Percentiles rank a stretch among this genome's conserved stretches.
Conservation (phyloP, 2,888 invertebrate species). For the Eledona agricola region DNA sequence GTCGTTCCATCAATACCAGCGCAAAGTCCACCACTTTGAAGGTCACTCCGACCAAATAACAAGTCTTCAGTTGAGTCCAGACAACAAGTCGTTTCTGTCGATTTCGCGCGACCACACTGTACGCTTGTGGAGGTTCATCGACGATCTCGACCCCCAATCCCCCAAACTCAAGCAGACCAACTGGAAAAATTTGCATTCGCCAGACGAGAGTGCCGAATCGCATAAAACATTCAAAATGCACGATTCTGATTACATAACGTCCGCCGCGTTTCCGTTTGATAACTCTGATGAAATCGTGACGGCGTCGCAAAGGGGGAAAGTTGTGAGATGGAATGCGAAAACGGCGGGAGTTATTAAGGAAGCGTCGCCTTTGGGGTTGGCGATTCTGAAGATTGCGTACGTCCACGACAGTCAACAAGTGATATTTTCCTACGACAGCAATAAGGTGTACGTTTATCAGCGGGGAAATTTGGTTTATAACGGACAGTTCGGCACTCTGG, state of each 20-base stretch:
- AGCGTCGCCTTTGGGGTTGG: conserved; percentile 18
- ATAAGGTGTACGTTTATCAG: conserved; percentile 11
- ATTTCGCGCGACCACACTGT: conserved; percentile 67
- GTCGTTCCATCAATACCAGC: conserved; percentile 22
- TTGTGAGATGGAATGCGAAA: conserved; percentile 42
- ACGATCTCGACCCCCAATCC: conserved; percentile 48
- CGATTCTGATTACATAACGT: conserved; percentile 42
- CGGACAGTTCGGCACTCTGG: conserved; percentile 11
- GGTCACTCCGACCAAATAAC: conserved; percentile 63
- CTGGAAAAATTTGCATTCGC: conserved; percentile 55
- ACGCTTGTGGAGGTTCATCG: conserved; percentile 67
- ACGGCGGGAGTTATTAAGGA: conserved; percentile 16
- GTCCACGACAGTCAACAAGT: conserved; percentile 18
- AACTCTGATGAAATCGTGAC: conserved; percentile 39
- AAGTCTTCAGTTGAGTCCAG: conserved; percentile 66
- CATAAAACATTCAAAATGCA: conserved; percentile 38
- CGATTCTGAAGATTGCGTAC: conserved; percentile 18
- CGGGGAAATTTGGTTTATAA: conserved; percentile 23
- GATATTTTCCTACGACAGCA: conserved; percentile 18
- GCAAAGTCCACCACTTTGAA: conserved; percentile 53
- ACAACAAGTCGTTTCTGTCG: conserved; percentile 68
- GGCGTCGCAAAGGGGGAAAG: conserved; percentile 43
- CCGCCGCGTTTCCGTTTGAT: conserved; percentile 49
- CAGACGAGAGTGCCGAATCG: conserved; percentile 45
- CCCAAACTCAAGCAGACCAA: conserved; percentile 56